A percentile compares a stretch with the other conserved stretches of the same genome.
Evolutionary conservation across 2,797 vertebrate species (phyloP).

Genomic region (Tenualosa thibaudeaui): DNA sequence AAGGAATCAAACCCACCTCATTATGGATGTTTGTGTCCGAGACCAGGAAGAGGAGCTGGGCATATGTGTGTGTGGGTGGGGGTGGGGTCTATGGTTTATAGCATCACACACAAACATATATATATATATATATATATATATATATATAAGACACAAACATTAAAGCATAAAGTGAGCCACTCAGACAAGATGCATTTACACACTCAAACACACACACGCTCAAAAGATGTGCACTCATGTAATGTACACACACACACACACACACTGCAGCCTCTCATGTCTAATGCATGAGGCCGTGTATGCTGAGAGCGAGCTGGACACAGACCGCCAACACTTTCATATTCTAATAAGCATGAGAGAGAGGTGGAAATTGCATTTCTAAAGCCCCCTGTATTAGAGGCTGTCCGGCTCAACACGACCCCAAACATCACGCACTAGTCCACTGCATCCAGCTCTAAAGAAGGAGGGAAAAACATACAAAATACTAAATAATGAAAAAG

Average conservation of each 20-base stretch:
- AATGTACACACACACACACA: slow-evolving; percentile 64
- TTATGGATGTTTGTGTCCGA: slow-evolving; percentile 85
- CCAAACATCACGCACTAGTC: slow-evolving; percentile 75
- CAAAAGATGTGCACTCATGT: slow-evolving; percentile 73
- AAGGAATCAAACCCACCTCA: slow-evolving; percentile 82
- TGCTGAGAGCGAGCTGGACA: slow-evolving; percentile 81
- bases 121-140: neutral
- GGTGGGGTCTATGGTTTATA: slow-evolving; percentile 77
- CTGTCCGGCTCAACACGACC: slow-evolving; percentile 88
- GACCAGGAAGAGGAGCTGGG: slow-evolving; percentile 68
- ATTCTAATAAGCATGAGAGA: slow-evolving; percentile 96
- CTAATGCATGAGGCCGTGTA: slow-evolving; percentile 82
- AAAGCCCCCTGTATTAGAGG: slow-evolving; percentile 97
- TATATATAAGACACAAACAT: neutral
- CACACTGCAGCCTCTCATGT: slow-evolving; percentile 81
- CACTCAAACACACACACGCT: slow-evolving; percentile 65
- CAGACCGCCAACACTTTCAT: slow-evolving; percentile 95
- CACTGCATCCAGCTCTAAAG: slow-evolving; percentile 78
- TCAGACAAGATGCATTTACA: neutral
- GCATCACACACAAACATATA: neutral
- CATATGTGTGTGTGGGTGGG: slow-evolving; percentile 61
- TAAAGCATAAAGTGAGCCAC: neutral
- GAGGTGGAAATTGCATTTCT: slow-evolving; percentile 94
- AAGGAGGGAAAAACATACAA: slow-evolving; percentile 60
- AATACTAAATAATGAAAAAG: slow-evolving; percentile 66